Conservation (phyloP, 2,888 invertebrate species). For the Drosophila robusta region DNA sequence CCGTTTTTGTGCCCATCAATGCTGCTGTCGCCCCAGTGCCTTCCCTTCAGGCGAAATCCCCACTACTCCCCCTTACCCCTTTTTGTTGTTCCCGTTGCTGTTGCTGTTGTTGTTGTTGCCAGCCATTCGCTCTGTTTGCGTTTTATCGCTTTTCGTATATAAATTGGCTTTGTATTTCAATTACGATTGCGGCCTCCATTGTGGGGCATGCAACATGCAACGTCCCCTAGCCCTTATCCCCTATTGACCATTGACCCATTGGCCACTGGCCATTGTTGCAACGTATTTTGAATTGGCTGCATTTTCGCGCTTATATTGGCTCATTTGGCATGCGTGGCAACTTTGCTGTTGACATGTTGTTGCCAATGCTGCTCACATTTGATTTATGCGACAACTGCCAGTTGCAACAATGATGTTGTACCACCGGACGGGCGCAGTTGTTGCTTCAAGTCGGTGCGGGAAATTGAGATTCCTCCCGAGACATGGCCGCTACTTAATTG, state of each 20-base stretch:
- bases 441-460: neutral
- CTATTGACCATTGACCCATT: slow-evolving; percentile 9
- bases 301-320: slow-evolving; percentile 27
- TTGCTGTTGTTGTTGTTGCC: slow-evolving; percentile 20
- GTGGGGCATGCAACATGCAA: slow-evolving; percentile 6
- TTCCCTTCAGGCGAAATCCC: neutral
- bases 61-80: too few relatives aligned
- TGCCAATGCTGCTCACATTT: slow-evolving; percentile 30
- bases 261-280: slow-evolving; percentile 11
- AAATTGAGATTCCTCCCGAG: neutral
- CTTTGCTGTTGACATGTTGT: slow-evolving; percentile 37
- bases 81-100: neutral
- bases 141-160: slow-evolving; percentile 68
- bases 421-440: neutral
- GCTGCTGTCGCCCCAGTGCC: slow-evolving; percentile 7
- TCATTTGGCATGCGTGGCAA: slow-evolving; percentile 30
- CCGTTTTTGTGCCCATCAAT: slow-evolving; percentile 41
- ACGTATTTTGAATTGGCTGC: slow-evolving; percentile 30
- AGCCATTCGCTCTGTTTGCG: slow-evolving; percentile 42
- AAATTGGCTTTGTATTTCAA: slow-evolving; percentile 79
- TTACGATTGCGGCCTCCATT: slow-evolving; percentile 50
- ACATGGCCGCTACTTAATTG: slow-evolving; percentile 51
- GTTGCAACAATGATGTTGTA: slow-evolving; percentile 4
- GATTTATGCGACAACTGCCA: slow-evolving; percentile 32
- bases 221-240: neutral